These are phyloP conservation scores for Xestobium rufovillosum DNA, from an alignment of 2,888 invertebrate genomes.

Conservation along the genomic window DNA sequence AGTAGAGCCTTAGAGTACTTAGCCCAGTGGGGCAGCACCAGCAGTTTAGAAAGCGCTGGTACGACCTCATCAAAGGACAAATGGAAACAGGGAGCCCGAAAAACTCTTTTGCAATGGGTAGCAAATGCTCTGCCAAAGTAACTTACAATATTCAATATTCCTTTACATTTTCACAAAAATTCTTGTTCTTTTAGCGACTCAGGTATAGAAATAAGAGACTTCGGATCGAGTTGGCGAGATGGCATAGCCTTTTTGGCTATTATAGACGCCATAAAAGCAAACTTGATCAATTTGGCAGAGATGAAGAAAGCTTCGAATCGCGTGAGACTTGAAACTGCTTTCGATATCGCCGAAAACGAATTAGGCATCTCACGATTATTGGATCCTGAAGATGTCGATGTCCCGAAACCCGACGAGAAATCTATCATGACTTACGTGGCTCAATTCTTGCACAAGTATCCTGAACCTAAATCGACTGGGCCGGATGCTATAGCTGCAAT, in stretches of 20 bases:
- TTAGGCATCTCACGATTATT: constrained; percentile 85
- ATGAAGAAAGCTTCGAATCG: constrained; percentile 71
- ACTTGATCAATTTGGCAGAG: constrained; percentile 80
- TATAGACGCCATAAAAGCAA: constrained; percentile 89
- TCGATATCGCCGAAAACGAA: constrained; percentile 84
- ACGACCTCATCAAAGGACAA: constrained; percentile 62
- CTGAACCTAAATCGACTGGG: constrained; percentile 72
- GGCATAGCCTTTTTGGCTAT: constrained; percentile 93
- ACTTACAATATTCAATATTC: too few species aligned
- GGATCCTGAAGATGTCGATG: constrained; percentile 94
- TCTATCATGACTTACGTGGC: constrained; percentile 99
- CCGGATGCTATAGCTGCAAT: constrained; percentile 68
- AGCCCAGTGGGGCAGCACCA: constrained; percentile 72
- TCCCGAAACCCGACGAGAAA: constrained; percentile 91
- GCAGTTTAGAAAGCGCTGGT: constrained; percentile 76
- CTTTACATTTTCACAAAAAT: too few species aligned
- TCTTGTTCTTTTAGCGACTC: constrained; percentile 56
- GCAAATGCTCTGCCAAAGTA: constrained; percentile 81
- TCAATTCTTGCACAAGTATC: constrained; percentile 93
- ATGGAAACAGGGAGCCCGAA: constrained; percentile 86
- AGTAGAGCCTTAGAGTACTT: constrained; percentile 81
- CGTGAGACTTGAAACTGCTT: constrained; percentile 83
- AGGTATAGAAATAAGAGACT: constrained; percentile 85
- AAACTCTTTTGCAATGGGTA: constrained; percentile 90
- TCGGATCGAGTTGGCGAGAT: constrained; percentile 93